Percentiles rank a stretch among this genome's conserved stretches.
These are phyloP conservation scores for Armadillidium nasatum DNA, from an alignment of 1,140 invertebrate genomes.

Conservation along the genomic window DNA sequence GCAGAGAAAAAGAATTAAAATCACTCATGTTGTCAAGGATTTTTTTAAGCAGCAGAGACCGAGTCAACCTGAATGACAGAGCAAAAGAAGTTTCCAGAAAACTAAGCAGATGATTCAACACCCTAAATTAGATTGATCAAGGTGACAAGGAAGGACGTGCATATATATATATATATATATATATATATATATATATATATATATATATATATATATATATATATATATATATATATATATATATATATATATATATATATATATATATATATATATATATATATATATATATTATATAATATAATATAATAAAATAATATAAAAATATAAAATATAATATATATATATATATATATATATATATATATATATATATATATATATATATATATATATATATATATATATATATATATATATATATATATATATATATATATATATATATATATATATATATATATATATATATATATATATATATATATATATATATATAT, in stretches of 20 bases:
- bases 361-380: neutral
- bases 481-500: constrained; percentile 6
- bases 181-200: neutral
- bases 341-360: neutral
- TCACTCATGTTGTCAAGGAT: too few species aligned
- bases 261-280: neutral
- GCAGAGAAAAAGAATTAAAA: too few species aligned
- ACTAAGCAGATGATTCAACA: too few species aligned
- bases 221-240: constrained; percentile 6
- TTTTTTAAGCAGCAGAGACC: too few species aligned
- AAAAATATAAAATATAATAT: too few species aligned
- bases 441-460: neutral
- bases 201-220: neutral
- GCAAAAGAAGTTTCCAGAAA: too few species aligned
- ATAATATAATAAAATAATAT: too few species aligned
- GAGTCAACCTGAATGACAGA: too few species aligned
- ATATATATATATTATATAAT: neutral
- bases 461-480: neutral
- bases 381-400: neutral
- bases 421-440: neutral
- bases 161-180: neutral
- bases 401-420: constrained; percentile 12
- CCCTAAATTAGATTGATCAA: too few species aligned
- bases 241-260: neutral
- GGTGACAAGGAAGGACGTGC: too few species aligned